These are phyloP conservation scores for Eretmocerus hayati DNA, from an alignment of 2,888 invertebrate genomes.

Conservation along the genomic window DNA sequence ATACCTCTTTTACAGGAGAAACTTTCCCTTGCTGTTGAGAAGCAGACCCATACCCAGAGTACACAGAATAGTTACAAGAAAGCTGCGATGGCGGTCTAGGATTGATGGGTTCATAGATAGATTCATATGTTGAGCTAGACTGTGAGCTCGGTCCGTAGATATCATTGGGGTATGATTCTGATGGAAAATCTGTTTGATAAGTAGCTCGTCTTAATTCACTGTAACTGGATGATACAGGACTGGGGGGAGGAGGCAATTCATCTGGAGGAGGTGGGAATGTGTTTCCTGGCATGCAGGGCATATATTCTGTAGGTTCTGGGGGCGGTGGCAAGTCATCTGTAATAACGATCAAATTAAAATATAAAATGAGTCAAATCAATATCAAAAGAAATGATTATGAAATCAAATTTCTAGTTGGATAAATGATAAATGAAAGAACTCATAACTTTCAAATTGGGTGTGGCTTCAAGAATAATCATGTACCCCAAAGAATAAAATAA, in stretches of 20 bases:
- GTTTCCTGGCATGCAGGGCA: slow-evolving; percentile 39
- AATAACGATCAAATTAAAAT: slow-evolving; percentile 11
- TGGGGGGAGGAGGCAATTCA: slow-evolving; percentile 74
- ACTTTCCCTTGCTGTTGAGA: slow-evolving; percentile 42
- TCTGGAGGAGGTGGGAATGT: slow-evolving; percentile 53
- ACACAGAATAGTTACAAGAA: slow-evolving; percentile 63
- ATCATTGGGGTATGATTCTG: slow-evolving; percentile 44
- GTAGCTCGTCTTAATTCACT: slow-evolving; percentile 79
- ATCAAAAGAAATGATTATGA: slow-evolving; percentile 10
- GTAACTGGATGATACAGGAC: slow-evolving; percentile 85
- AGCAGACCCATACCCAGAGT: slow-evolving; percentile 56
- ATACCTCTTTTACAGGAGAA: slow-evolving; percentile 43
- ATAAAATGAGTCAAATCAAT: slow-evolving; percentile 4
- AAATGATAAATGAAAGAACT: slow-evolving; percentile 4
- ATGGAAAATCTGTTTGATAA: slow-evolving; percentile 52
- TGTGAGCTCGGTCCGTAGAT: slow-evolving; percentile 68
- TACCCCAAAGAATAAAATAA: slow-evolving; percentile 5
- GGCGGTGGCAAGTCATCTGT: slow-evolving; percentile 57
- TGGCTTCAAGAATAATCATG: background rate
- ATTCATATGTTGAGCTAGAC: slow-evolving; percentile 70
- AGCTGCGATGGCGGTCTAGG: slow-evolving; percentile 69
- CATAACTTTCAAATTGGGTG: background rate
- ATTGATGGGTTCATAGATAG: slow-evolving; percentile 87
- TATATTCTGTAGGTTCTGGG: slow-evolving; percentile 48
- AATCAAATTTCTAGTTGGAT: slow-evolving; percentile 1